phyloP scores from a whole-genome alignment of 2,113 vertebrate species.

The Ammodramus savannarum region DNA sequence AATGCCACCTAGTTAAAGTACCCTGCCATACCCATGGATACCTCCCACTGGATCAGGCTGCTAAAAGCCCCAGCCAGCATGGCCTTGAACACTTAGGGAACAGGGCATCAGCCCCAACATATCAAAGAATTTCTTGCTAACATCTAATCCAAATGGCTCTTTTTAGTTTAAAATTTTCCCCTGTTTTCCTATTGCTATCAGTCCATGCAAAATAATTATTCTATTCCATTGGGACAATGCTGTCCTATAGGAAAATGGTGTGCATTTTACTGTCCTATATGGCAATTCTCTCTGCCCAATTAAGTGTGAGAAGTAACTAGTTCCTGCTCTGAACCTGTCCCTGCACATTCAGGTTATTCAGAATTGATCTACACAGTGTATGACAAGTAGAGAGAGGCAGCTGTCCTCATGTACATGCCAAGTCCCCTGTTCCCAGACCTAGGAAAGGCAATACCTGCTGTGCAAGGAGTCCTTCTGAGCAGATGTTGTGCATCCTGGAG shows the following conservation, averaged over 20 bases:
- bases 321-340: background rate
- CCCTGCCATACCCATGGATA: background rate
- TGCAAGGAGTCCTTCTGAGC: background rate
- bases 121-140: background rate
- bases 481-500: background rate
- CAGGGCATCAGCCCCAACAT: accelerated
- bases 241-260: background rate
- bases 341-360: background rate
- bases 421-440: background rate
- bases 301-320: background rate
- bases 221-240: background rate
- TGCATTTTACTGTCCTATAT: background rate
- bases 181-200: background rate
- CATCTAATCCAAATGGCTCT: background rate
- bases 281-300: background rate
- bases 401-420: background rate
- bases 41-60: background rate
- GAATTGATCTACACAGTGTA: background rate
- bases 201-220: background rate
- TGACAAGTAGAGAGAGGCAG: background rate
- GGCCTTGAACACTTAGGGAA: background rate
- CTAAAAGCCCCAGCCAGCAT: background rate
- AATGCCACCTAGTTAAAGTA: background rate
- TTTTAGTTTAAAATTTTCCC: background rate
- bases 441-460: background rate